Evolutionary conservation across 2,888 invertebrate genomes (phyloP), one percentile per base, ranked within the genome.

Genomic region (Tridacna crocea): DNA sequence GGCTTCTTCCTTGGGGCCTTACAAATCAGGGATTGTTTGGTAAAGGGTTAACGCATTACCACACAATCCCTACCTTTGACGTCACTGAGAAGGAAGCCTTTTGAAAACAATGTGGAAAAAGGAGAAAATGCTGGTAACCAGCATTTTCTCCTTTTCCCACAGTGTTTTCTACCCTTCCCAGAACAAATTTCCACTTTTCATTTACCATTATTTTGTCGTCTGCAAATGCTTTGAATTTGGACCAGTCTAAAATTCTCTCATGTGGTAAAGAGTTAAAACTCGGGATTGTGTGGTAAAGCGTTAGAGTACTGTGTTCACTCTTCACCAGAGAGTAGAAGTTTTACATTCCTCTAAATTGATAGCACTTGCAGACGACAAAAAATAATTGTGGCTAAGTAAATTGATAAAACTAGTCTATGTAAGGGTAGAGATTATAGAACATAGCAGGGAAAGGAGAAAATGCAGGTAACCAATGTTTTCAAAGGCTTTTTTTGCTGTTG

Each of bases 51-150:
- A 36, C 36, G 3, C 36, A 4, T 36, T 36, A 36, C 36, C 36
- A 36, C 36, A 36, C 36, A 36, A 36, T 36, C 36, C 36, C 36
- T 4, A 36, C 3, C 8, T 36, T 36, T 36, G 55, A 6, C n/a
- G 10, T 6, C 19, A 1, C 17, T 55, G 55, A 55, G 10, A 55
- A 10, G 10, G n/a, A 19, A 55, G 55, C 2, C 55, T 36, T 36
- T 36, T 36, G 10, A 55, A 55, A 19, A n/a, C n/a, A 19, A 3
- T 55, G 55, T 55, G 17, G 10, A 10, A 55, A 55, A 55, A n/a
- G 1, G n/a, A 55, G 55, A 55, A 55, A 55, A 55, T 55, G 55
- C 55, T 55, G 55, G 55, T 55, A 55, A 55, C 55, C 55, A 55
- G 55, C 55, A 55, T 55, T 17, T 55, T 55, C 55, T 55, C 55